Conservation (phyloP, 1,140 invertebrate genomes). For the Drosophila asahinai region DNA sequence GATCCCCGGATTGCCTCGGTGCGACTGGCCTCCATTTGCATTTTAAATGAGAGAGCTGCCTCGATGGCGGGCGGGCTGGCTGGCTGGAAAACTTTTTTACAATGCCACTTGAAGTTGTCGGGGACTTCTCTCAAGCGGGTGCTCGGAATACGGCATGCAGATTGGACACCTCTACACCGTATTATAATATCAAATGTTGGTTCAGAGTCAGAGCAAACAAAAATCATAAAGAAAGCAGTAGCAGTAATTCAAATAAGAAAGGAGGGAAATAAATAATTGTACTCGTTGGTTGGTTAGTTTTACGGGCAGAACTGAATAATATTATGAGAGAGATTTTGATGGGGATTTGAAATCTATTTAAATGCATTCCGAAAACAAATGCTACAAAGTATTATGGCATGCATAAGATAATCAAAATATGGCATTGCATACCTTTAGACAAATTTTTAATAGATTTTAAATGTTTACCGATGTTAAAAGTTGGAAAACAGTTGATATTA, state of each 20-base stretch:
- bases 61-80: slow-evolving; percentile 19
- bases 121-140: slow-evolving; percentile 33
- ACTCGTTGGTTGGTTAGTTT: neutral
- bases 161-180: slow-evolving; percentile 20
- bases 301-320: too few relatives aligned
- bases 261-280: neutral
- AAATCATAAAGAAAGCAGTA: neutral
- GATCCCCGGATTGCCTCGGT: slow-evolving; percentile 35
- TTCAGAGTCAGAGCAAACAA: neutral
- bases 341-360: too few relatives aligned
- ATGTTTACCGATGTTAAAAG: too few relatives aligned
- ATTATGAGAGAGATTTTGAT: too few relatives aligned
- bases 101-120: slow-evolving; percentile 61
- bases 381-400: neutral
- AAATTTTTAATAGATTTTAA: too few relatives aligned
- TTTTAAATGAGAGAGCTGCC: slow-evolving; percentile 64
- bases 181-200: slow-evolving; percentile 38
- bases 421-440: neutral
- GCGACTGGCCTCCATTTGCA: slow-evolving; percentile 62
- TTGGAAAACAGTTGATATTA: too few relatives aligned
- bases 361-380: neutral
- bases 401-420: neutral
- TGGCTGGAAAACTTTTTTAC: slow-evolving; percentile 62
- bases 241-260: neutral
- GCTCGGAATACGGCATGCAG: slow-evolving; percentile 15